A percentile compares a stretch with the other conserved stretches of the same genome.
These are phyloP conservation scores for Dipodomys merriami DNA, from an alignment of 2,113 vertebrate species.

Conservation along the genomic window DNA sequence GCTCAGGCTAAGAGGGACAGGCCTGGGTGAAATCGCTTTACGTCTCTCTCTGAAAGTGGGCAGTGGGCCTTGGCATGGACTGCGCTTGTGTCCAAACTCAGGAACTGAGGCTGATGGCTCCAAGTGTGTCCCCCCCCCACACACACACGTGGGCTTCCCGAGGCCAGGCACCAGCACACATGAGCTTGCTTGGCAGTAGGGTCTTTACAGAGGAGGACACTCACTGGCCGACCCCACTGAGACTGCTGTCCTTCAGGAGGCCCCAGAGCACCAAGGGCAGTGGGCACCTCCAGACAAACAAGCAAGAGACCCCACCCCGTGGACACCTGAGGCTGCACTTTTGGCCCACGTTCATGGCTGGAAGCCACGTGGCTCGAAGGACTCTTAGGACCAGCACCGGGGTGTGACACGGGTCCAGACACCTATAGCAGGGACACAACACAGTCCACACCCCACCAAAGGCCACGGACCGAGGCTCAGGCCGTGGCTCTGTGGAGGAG, in stretches of 20 bases:
- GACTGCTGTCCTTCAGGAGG: background rate
- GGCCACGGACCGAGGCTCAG: background rate
- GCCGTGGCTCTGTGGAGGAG: no score
- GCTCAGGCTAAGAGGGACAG: no score
- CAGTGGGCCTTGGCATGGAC: no score
- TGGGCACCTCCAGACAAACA: background rate
- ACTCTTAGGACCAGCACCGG: accelerated
- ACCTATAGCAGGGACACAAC: accelerated
- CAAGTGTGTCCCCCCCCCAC: no score
- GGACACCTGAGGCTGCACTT: accelerated
- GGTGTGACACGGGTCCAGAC: background rate
- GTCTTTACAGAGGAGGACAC: background rate
- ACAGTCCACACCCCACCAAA: accelerated
- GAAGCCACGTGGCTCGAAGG: accelerated
- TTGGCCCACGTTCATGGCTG: accelerated
- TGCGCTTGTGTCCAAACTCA: background rate
- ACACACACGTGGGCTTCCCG: background rate
- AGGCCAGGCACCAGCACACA: accelerated
- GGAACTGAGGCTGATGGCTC: background rate
- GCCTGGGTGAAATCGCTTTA: accelerated
- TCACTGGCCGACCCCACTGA: no score
- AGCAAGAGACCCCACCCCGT: no score
- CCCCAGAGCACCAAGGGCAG: accelerated
- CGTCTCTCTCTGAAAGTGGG: no score
- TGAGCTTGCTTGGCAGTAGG: background rate